phyloP scores from a whole-genome alignment of 2,888 invertebrate genomes.

The Dasypolia templi region DNA sequence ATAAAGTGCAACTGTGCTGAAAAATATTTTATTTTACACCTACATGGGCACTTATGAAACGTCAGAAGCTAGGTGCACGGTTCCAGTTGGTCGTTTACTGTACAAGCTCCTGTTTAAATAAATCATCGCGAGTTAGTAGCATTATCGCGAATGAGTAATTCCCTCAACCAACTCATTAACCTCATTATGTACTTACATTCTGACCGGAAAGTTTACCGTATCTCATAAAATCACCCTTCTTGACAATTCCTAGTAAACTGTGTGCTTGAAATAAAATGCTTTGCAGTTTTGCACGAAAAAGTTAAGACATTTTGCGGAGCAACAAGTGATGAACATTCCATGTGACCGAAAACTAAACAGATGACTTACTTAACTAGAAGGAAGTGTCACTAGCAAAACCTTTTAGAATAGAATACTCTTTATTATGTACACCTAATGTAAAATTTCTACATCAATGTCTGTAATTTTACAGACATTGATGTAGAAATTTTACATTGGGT shows the following conservation, averaged over 20 bases:
- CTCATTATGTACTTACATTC: not conserved
- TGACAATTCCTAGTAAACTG: not conserved
- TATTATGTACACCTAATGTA: too few species aligned
- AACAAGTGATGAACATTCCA: not conserved
- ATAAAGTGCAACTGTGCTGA: too few species aligned
- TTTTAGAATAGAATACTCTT: too few species aligned
- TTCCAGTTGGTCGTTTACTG: too few species aligned
- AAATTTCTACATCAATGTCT: too few species aligned
- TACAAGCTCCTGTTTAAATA: not conserved
- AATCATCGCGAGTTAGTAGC: slow-evolving; percentile 9
- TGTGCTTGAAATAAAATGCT: not conserved
- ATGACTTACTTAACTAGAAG: not conserved
- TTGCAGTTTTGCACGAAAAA: not conserved
- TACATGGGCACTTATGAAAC: too few species aligned
- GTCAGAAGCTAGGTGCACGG: too few species aligned
- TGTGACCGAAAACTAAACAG: not conserved
- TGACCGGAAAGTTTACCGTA: not conserved
- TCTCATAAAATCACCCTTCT: not conserved
- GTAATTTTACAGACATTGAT: too few species aligned
- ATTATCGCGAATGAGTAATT: not conserved
- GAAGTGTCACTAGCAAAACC: slow-evolving; percentile 11
- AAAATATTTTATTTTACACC: too few species aligned
- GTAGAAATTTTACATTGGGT: too few species aligned
- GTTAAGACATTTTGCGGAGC: too few species aligned
- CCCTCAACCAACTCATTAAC: slow-evolving; percentile 8